Conservation (phyloP, 2,797 vertebrate genomes). For the Clarias laeviceps region DNA sequence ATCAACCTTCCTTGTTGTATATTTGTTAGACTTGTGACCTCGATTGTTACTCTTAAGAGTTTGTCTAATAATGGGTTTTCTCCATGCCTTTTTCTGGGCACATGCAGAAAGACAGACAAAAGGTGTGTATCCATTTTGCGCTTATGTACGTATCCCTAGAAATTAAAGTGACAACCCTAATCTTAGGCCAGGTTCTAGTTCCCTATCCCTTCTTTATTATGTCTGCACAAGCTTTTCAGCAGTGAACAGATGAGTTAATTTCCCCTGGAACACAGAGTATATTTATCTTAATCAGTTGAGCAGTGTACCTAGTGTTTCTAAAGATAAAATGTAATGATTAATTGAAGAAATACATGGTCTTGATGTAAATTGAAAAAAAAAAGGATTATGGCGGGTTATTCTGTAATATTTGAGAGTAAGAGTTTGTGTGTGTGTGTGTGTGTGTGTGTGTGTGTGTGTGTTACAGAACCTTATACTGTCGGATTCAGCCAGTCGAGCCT, state of each 20-base stretch:
- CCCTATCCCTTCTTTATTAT: neutral
- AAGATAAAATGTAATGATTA: conserved; percentile 6
- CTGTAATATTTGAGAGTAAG: neutral
- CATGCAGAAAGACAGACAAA: conserved; percentile 77
- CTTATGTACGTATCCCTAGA: neutral
- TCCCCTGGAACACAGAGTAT: neutral
- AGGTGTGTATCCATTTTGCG: conserved; percentile 67
- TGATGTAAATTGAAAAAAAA: neutral
- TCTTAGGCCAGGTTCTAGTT: neutral
- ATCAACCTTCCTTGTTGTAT: neutral
- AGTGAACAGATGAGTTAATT: neutral
- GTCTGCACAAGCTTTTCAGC: conserved; percentile 1
- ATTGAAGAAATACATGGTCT: neutral
- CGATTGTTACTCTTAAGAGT: neutral
- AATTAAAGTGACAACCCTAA: neutral
- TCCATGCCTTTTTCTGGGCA: conserved; percentile 57
- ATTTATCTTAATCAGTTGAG: neutral
- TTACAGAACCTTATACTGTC: conserved; percentile 83
- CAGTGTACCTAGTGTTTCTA: neutral
- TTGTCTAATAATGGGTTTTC: conserved; percentile 2
- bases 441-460: conserved; percentile 37
- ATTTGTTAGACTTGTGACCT: neutral
- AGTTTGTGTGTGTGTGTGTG: conserved; percentile 2
- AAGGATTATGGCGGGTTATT: neutral
- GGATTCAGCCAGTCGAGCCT: conserved; percentile 93